Evolutionary conservation across 2,888 invertebrate genomes (phyloP), one percentile per base, ranked within the genome.

Genomic region (Trissolcus brochymenae): DNA sequence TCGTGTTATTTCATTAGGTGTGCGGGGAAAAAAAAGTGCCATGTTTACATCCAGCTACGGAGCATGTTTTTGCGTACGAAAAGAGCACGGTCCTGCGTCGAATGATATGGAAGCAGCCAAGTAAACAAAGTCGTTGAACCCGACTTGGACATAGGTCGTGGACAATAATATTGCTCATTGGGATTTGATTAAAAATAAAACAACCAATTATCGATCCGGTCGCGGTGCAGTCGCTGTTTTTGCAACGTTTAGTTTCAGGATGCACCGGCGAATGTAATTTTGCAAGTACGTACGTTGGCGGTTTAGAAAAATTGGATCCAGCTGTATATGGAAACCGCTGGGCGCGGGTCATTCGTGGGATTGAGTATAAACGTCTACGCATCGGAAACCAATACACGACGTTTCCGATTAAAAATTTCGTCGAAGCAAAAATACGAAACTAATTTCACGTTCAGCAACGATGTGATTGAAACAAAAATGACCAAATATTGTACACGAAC

Each of bases 111-210:
- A 35, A 9, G 35, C 35, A 35, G 35, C 7, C 7, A 50, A 57
- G 71, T 51, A 65, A 65, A 72, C 65, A 65, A 29, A 59, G 64
- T 72, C 65, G 65, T 72, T 65, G 64, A 59, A 35, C 35, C 53
- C 59, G 59, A 50, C 25, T 16, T 50, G 55, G 49, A 61, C 35
- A 17, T 11, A 17, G 46, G 54, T 66, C 17, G 21, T 50, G 53
- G 57, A 64, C 41, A 53, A 57, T 57, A 64, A 57, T 46, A 71
- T 43, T 43, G 61, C 41, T 41, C 53, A 16, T 29, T 53, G 51
- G 51, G 51, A 56, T 55, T 51, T 57, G 51, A 53, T 49, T 29
- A 64, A 21, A 71, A 51, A 57, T 35, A 35, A 61, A 61, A 71
- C 57, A 35, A 55, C 57, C 55, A 64, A 71, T 64, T 71, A 71